phyloP scores from a whole-genome alignment of 2,113 vertebrate species.

The Shinisaurus crocodilurus region DNA sequence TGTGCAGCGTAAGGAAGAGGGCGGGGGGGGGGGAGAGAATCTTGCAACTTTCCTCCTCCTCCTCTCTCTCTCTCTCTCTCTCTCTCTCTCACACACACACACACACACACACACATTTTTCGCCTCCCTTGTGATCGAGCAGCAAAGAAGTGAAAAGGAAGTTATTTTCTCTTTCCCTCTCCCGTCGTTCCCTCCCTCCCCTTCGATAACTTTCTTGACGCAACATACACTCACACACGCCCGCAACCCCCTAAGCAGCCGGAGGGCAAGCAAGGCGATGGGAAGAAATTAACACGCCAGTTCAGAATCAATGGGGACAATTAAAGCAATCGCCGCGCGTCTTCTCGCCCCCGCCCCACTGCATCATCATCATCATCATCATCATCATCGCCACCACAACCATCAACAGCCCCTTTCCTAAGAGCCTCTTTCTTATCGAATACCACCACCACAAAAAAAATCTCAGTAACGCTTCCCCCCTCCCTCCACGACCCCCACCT shows the following conservation, averaged over 20 bases:
- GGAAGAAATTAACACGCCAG: slow-evolving; percentile 67
- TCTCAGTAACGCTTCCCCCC: background rate
- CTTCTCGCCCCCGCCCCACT: slow-evolving; percentile 1
- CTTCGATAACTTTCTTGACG: slow-evolving; percentile 61
- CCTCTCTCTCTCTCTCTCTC: no score
- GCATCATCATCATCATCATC: background rate
- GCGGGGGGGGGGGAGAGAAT: slow-evolving; percentile 33
- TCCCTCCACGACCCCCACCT: background rate
- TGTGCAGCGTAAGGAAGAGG: background rate
- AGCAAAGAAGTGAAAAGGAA: slow-evolving; percentile 10
- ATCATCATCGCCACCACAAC: background rate
- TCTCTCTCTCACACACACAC: background rate
- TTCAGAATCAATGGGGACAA: slow-evolving; percentile 37
- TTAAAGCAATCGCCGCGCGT: slow-evolving; percentile 21
- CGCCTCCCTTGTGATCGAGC: background rate
- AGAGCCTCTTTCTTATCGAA: background rate
- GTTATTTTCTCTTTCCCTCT: background rate
- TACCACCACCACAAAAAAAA: background rate
- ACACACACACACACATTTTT: background rate
- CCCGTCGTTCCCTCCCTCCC: background rate
- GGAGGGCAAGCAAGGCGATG: slow-evolving; percentile 74
- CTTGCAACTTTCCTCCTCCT: background rate
- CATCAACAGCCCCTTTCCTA: background rate
- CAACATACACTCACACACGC: slow-evolving; percentile 45
- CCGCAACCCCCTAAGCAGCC: slow-evolving; percentile 25